These are phyloP conservation scores for Allophyes oxyacanthae DNA, from an alignment of 2,888 invertebrate species.

Conservation along the genomic window DNA sequence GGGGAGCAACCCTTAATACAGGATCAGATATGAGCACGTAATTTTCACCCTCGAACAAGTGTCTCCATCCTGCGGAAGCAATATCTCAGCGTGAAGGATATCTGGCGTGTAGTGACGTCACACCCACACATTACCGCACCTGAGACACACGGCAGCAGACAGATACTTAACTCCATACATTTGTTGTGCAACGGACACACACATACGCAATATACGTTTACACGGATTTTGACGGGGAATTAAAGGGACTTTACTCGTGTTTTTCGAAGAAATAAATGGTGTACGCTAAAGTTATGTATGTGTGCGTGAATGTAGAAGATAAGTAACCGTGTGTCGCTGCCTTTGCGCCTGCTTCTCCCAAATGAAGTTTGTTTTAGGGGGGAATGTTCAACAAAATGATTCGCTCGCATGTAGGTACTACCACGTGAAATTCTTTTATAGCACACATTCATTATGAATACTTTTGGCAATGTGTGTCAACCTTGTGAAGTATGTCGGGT, in stretches of 20 bases:
- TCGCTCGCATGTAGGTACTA: neutral
- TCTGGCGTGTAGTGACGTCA: constrained; percentile 8
- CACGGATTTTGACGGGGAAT: neutral
- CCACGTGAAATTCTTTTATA: constrained; percentile 8
- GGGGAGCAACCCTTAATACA: neutral
- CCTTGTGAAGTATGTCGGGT: constrained; percentile 8
- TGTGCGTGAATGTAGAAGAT: neutral
- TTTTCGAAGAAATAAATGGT: neutral
- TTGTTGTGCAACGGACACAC: neutral
- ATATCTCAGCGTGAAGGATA: constrained; percentile 20
- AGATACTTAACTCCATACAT: too few species aligned
- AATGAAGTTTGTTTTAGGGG: constrained; percentile 1
- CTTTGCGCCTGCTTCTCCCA: neutral
- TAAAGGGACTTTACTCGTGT: neutral
- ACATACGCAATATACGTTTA: too few species aligned
- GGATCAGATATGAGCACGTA: constrained; percentile 19
- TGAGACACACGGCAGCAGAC: neutral
- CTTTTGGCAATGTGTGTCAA: constrained; percentile 1
- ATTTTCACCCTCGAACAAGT: constrained; percentile 3
- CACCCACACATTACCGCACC: neutral
- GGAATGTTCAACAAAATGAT: constrained; percentile 4
- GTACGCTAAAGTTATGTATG: neutral
- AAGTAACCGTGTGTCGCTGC: too few species aligned
- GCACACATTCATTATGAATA: constrained; percentile 18
- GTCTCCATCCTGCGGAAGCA: constrained; percentile 13